Conservation (phyloP, 2,888 invertebrate species). For the Ectobius pallidus region DNA sequence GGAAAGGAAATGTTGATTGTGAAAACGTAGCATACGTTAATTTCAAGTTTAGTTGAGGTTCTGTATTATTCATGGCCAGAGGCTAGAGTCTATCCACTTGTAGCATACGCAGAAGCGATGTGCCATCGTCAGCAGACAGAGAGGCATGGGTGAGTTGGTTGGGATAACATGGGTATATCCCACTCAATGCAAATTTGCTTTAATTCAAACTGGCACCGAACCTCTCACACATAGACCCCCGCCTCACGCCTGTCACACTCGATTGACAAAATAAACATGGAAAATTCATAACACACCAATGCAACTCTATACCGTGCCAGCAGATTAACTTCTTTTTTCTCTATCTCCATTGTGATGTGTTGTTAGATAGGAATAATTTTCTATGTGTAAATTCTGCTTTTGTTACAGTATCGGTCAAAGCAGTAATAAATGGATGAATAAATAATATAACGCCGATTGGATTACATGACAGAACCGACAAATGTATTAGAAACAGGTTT, state of each 20-base stretch:
- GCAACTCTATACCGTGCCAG: neutral
- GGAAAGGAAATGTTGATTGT: neutral
- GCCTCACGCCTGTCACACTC: constrained; percentile 31
- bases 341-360: no score
- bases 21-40: neutral
- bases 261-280: constrained; percentile 39
- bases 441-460: neutral
- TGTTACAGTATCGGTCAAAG: neutral
- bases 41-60: constrained; percentile 4
- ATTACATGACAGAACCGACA: neutral
- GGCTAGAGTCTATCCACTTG: neutral
- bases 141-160: constrained; percentile 21
- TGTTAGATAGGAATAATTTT: constrained; percentile 22
- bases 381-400: constrained; percentile 15
- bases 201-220: constrained; percentile 36
- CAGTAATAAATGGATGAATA: neutral
- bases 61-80: constrained; percentile 7
- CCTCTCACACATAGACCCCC: constrained; percentile 13
- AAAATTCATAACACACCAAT: constrained; percentile 33
- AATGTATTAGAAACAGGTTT: no score
- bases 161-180: constrained; percentile 31
- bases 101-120: neutral
- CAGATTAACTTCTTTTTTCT: constrained; percentile 33
- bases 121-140: no score
- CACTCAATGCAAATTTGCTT: constrained; percentile 40